phyloP scores from a whole-genome alignment of 1,140 invertebrate species.

The Frieseomelitta varia region DNA sequence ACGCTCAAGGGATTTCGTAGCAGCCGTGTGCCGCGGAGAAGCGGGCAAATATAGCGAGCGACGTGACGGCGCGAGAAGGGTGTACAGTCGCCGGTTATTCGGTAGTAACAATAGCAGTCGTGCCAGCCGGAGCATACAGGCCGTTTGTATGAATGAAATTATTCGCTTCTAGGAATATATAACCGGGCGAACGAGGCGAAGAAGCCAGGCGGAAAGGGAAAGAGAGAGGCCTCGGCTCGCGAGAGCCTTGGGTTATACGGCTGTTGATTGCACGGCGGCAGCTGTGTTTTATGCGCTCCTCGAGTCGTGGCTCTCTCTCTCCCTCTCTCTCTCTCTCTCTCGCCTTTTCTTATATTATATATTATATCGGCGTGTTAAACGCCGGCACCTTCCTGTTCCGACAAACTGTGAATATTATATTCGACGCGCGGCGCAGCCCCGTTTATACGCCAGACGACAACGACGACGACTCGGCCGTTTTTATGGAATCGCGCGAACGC shows the following conservation, averaged over 20 bases:
- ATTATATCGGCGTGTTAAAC: constrained; percentile 78
- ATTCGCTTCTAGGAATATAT: constrained; percentile 79
- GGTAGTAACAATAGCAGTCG: constrained; percentile 79
- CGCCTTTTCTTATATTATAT: constrained; percentile 75
- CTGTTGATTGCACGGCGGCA: constrained; percentile 75
- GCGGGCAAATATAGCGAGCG: constrained; percentile 71
- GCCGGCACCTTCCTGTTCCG: constrained; percentile 75
- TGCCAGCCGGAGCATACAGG: constrained; percentile 75
- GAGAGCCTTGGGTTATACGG: constrained; percentile 53
- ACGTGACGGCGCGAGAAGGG: constrained; percentile 43
- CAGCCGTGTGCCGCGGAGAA: constrained; percentile 25
- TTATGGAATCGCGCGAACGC: constrained; percentile 33
- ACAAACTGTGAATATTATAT: constrained; percentile 78
- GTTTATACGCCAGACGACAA: constrained; percentile 11
- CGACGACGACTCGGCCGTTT: constrained; percentile 4
- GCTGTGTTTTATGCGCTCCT: constrained; percentile 74
- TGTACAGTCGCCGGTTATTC: constrained; percentile 74
- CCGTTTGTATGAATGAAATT: constrained; percentile 81
- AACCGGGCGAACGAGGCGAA: constrained; percentile 44
- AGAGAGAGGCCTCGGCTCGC: constrained; percentile 10
- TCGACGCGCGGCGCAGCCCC: constrained; percentile 32
- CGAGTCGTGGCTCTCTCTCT: constrained; percentile 43
- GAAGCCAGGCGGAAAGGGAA: constrained; percentile 9
- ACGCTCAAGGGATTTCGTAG: neutral
- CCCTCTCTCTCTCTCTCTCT: neutral